Evolutionary conservation across 2,113 vertebrate species (phyloP).

Genomic region (Rhinolophus ferrumequinum): DNA sequence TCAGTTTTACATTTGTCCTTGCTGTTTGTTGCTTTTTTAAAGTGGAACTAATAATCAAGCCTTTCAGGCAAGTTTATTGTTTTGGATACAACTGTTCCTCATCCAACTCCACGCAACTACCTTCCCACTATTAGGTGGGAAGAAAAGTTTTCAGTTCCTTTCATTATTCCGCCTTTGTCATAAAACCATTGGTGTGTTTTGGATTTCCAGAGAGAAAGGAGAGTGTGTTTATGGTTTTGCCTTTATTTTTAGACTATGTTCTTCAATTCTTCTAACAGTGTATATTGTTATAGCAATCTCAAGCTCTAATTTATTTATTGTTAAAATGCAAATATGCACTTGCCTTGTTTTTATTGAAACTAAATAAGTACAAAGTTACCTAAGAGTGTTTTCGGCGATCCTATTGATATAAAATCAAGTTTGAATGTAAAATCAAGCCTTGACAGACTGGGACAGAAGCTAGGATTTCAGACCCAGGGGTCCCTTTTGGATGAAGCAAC

Average conservation of each 20-base stretch:
- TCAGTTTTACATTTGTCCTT: slow-evolving; percentile 77
- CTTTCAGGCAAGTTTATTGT: slow-evolving; percentile 71
- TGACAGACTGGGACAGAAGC: background rate
- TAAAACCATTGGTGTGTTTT: slow-evolving; percentile 65
- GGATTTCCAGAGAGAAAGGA: slow-evolving; percentile 71
- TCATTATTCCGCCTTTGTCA: slow-evolving; percentile 67
- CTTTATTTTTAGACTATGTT: slow-evolving; percentile 78
- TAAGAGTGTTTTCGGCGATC: slow-evolving; percentile 23
- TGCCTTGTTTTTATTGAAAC: slow-evolving; percentile 74
- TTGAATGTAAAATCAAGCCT: background rate
- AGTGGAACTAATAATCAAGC: slow-evolving; percentile 74
- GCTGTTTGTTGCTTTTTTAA: slow-evolving; percentile 54
- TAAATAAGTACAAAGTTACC: slow-evolving; percentile 64
- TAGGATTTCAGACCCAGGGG: background rate
- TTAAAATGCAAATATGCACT: slow-evolving; percentile 77
- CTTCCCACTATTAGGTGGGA: slow-evolving; percentile 67
- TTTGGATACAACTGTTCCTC: slow-evolving; percentile 57
- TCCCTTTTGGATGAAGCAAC: background rate
- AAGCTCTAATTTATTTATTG: slow-evolving; percentile 82
- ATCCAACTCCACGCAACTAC: slow-evolving; percentile 36
- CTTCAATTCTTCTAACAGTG: slow-evolving; percentile 70
- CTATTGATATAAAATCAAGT: background rate
- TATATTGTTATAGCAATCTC: slow-evolving; percentile 77
- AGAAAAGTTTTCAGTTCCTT: slow-evolving; percentile 62
- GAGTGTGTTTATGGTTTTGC: slow-evolving; percentile 70